These are phyloP conservation scores for Coptodon rendalli DNA, from an alignment of 2,113 vertebrate genomes.

Conservation along the genomic window DNA sequence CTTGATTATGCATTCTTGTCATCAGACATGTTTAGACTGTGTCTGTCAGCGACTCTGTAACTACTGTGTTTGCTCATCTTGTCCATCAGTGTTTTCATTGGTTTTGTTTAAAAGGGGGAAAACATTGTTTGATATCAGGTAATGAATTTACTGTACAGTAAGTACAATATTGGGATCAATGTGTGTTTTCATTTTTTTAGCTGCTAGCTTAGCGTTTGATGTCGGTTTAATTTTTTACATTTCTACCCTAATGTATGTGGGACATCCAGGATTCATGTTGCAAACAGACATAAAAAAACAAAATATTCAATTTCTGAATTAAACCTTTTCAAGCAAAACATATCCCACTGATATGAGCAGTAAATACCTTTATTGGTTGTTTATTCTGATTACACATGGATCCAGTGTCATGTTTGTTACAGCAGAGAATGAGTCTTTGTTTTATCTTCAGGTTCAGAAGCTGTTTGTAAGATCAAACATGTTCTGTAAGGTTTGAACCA, in stretches of 20 bases:
- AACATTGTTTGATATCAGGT: background rate
- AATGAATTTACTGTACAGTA: rapidly evolving
- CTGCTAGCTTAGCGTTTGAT: background rate
- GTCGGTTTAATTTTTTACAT: rapidly evolving
- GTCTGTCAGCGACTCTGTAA: too few species aligned
- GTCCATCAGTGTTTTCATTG: too few species aligned
- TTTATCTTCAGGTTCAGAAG: background rate
- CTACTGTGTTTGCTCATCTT: too few species aligned
- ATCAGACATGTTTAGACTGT: too few species aligned
- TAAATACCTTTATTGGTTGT: rapidly evolving
- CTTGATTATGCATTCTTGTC: too few species aligned
- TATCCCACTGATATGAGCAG: background rate
- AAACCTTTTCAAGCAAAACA: background rate
- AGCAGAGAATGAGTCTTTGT: background rate
- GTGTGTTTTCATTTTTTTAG: background rate
- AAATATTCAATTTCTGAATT: rapidly evolving
- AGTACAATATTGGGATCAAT: background rate
- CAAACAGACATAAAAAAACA: background rate
- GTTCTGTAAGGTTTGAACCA: background rate
- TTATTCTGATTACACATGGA: background rate
- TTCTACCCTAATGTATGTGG: background rate
- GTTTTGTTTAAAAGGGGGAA: rapidly evolving
- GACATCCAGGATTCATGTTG: background rate
- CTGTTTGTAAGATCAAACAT: background rate
- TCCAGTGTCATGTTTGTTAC: rapidly evolving